Percentiles rank a stretch among this genome's conserved stretches.
phyloP scores from a whole-genome alignment of 1,140 invertebrate genomes.

The Calephelis virginiensis region DNA sequence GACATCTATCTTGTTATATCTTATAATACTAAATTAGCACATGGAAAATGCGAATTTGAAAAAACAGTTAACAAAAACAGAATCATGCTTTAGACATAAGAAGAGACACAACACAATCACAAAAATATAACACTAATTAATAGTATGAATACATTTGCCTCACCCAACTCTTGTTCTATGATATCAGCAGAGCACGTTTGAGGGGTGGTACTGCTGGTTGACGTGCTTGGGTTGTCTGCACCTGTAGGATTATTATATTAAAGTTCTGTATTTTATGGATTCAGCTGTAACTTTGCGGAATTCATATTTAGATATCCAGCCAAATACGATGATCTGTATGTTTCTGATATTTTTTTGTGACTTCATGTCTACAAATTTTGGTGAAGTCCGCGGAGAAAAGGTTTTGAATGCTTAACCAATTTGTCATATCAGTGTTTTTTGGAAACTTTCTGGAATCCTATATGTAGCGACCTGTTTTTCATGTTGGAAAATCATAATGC shows the following conservation, averaged over 20 bases:
- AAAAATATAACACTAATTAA: neutral
- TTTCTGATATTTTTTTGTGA: too few relatives aligned
- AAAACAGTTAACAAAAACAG: conserved; percentile 5
- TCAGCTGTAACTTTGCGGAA: neutral
- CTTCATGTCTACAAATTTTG: too few relatives aligned
- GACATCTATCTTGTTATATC: neutral
- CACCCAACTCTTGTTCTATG: conserved; percentile 63
- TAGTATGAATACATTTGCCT: conserved; percentile 35
- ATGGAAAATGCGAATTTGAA: neutral
- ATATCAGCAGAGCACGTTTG: conserved; percentile 44
- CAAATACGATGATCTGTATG: too few relatives aligned
- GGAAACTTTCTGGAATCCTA: too few relatives aligned
- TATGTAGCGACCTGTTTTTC: too few relatives aligned
- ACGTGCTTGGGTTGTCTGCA: conserved; percentile 56
- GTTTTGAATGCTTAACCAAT: too few relatives aligned
- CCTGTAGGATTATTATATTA: conserved; percentile 44
- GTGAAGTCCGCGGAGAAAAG: too few relatives aligned
- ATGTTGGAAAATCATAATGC: too few relatives aligned
- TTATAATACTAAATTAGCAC: conserved; percentile 1
- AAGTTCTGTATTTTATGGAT: neutral
- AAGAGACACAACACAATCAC: neutral
- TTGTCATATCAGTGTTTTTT: too few relatives aligned
- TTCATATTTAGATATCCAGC: neutral
- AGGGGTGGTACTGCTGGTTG: conserved; percentile 36
- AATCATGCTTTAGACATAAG: neutral